A percentile compares a stretch with the other conserved stretches of the same genome.
phyloP scores from a whole-genome alignment of 1,140 invertebrate genomes.

The Lithobius niger region DNA sequence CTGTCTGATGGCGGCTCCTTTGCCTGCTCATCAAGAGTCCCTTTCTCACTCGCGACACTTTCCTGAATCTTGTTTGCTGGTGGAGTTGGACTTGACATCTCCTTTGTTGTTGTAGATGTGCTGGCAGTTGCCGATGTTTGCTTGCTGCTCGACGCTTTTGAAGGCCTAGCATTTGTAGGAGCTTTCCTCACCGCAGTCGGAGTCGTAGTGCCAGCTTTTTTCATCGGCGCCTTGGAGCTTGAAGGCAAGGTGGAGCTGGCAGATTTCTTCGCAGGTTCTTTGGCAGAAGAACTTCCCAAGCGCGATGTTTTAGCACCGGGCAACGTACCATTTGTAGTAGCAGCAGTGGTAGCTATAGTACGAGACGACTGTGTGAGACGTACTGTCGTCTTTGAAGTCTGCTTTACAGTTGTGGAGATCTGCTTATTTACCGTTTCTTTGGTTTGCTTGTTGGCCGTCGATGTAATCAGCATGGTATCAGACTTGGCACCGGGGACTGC shows the following conservation, averaged over 20 bases:
- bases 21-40: neutral
- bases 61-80: neutral
- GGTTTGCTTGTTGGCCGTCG: too few species aligned
- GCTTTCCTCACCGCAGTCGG: neutral
- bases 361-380: neutral
- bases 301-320: neutral
- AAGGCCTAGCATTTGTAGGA: neutral
- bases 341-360: neutral
- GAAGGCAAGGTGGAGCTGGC: neutral
- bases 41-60: neutral
- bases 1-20: too few species aligned
- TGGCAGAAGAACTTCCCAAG: neutral
- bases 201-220: neutral
- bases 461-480: too few species aligned
- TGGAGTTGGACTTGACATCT: neutral
- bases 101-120: neutral
- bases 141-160: neutral
- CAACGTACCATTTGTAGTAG: neutral
- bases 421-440: slow-evolving; percentile 10
- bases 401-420: neutral
- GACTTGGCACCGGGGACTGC: neutral
- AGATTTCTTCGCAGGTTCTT: neutral
- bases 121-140: neutral
- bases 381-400: neutral
- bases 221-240: too few species aligned